Base-by-base conservation (phyloP, 2,888 invertebrate species). In the Ophioninae sp. region DNA sequence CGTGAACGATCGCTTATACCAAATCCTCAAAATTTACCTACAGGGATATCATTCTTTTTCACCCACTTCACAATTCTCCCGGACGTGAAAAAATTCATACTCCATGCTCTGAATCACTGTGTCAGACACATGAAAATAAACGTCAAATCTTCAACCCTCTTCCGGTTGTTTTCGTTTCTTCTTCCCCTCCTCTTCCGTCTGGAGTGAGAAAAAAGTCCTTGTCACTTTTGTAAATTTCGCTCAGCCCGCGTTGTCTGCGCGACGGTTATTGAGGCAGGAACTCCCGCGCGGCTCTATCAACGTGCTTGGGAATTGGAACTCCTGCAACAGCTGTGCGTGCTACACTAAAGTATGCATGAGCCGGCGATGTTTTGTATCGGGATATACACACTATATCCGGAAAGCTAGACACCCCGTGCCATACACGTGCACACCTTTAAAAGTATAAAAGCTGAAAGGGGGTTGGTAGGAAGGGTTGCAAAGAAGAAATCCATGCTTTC, bases 321-420 rank as follows among this genome's bases (percentile, higher is more conserved):
- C 86, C 87, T 87, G 86, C 88, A 88, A 87, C 91, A 91, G 90
- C 92, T 91, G 83, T 81, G 78, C 78, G 73, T 80, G 90, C 87
- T 90, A 87, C 86, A 86, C 89, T 92, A 91, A 92, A 92, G 90
- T 91, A 91, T 92, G 91, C 91, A 92, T 91, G 91, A 91, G 89
- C 88, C 85, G 88, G 88, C 88, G 88, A 89, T 89, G 89, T 89
- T 90, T 91, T 90, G 88, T 90, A 88, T 88, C 89, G 83, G 61
- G 59, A 59, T 77, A 86, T 87, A 89, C 86, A 88, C 87, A 51
- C 17, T 51, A 51, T 89, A 84, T 85, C 84, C 85, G 83, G 79
- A 76, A 86, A 59, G 39, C 59, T 76, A 76, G 76, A 76, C 76
- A 59, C 79, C 78, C 81, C 85, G 63, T 78, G 17, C 6, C 17